A percentile compares a stretch with the other conserved stretches of the same genome.
These are phyloP conservation scores for Cephalopachus bancanus DNA, from an alignment of 2,797 vertebrate species.

Conservation along the genomic window DNA sequence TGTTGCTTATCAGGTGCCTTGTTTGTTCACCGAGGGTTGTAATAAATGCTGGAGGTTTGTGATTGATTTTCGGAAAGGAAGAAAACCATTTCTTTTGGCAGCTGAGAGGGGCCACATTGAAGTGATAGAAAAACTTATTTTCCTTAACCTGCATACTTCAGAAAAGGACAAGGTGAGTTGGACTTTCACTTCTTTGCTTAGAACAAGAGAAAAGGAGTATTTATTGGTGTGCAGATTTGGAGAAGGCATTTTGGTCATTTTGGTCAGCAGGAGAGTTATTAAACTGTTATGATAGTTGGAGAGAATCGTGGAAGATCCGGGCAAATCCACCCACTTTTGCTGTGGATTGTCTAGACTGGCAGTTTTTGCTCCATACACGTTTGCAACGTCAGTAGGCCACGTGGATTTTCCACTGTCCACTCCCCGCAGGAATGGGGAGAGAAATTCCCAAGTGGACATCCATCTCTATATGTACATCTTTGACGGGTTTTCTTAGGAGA, in stretches of 20 bases:
- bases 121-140: slow-evolving; percentile 91
- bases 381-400: background rate
- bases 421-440: background rate
- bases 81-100: slow-evolving; percentile 92
- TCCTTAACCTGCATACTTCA: slow-evolving; percentile 93
- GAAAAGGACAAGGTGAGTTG: slow-evolving; percentile 92
- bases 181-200: slow-evolving; percentile 31
- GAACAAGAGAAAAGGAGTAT: background rate
- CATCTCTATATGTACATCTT: background rate
- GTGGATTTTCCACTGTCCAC: background rate
- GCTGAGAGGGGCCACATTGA: slow-evolving; percentile 92
- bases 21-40: background rate
- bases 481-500: background rate
- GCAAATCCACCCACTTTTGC: background rate
- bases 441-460: background rate
- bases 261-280: background rate
- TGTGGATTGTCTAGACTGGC: background rate
- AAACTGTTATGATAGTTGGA: background rate
- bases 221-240: background rate
- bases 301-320: background rate
- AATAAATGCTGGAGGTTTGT: slow-evolving; percentile 39
- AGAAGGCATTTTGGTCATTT: background rate
- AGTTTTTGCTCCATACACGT: background rate
- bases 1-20: background rate
- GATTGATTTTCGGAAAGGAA: slow-evolving; percentile 89